phyloP scores from a whole-genome alignment of 2,797 vertebrate genomes.

The Clangula hyemalis region DNA sequence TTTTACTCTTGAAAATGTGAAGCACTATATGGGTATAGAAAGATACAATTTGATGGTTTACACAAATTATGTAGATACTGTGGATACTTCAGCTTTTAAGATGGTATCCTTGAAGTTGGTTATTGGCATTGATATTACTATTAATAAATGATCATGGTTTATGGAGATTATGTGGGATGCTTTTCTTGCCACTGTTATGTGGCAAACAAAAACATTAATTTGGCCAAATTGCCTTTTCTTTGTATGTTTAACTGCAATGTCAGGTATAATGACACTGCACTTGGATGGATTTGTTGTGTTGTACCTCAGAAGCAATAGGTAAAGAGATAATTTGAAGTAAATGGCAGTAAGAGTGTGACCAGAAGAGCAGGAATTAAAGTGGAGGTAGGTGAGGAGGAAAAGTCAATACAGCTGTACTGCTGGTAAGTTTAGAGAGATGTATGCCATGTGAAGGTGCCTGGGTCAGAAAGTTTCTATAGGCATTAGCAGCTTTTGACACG shows the following conservation, averaged over 20 bases:
- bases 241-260: not conserved
- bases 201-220: not conserved
- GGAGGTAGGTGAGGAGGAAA: not conserved
- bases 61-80: rapidly evolving
- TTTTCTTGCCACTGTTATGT: not conserved
- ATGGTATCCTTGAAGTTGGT: not conserved
- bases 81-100: not conserved
- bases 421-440: rapidly evolving
- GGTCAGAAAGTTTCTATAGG: no score
- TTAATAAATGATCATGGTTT: not conserved
- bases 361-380: not conserved
- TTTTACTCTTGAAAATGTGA: not conserved
- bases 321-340: not conserved
- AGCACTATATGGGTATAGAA: not conserved
- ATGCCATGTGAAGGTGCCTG: not conserved
- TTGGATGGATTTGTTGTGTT: not conserved
- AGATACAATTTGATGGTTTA: not conserved
- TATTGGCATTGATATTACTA: not conserved
- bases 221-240: not conserved
- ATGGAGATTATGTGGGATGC: not conserved
- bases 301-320: not conserved
- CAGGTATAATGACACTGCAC: not conserved
- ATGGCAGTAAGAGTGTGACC: not conserved
- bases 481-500: not conserved
- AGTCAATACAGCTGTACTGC: not conserved